Percentiles rank a stretch among this genome's conserved stretches.
Conservation (phyloP, 2,113 vertebrate species). For the Orthochromis malagaraziensis region DNA sequence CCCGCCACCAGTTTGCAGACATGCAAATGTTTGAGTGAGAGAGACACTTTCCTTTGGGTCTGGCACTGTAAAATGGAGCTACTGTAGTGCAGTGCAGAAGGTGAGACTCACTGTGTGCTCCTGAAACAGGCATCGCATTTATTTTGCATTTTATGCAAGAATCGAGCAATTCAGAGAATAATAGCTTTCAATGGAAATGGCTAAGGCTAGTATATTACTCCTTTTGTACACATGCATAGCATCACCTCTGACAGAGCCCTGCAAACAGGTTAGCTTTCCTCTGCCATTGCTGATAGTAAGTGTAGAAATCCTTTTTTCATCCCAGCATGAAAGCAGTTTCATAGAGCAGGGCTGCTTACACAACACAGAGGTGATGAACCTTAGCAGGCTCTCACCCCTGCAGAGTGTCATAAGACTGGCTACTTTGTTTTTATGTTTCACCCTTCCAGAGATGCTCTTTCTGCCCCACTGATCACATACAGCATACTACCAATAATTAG, state of each 20-base stretch:
- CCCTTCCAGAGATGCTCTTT: slow-evolving; percentile 69
- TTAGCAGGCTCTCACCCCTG: slow-evolving; percentile 65
- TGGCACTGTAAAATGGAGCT: slow-evolving; percentile 37
- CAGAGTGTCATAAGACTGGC: slow-evolving; percentile 72
- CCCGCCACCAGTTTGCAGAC: slow-evolving; percentile 27
- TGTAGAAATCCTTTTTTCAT: background rate
- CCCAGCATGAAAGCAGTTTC: slow-evolving; percentile 50
- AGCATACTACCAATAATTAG: slow-evolving; percentile 70
- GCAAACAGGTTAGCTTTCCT: background rate
- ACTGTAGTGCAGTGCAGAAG: slow-evolving; percentile 22
- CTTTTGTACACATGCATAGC: background rate
- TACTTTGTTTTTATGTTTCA: slow-evolving; percentile 66
- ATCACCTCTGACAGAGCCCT: background rate
- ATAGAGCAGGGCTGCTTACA: slow-evolving; percentile 62
- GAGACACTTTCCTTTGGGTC: slow-evolving; percentile 35
- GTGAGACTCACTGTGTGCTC: background rate
- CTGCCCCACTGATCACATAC: slow-evolving; percentile 66
- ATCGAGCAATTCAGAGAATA: background rate
- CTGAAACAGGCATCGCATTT: background rate
- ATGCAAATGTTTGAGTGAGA: slow-evolving; percentile 55
- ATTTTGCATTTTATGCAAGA: background rate
- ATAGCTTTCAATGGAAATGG: background rate
- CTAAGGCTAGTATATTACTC: background rate
- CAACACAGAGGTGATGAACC: slow-evolving; percentile 69
- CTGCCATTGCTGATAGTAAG: slow-evolving; percentile 5